Evolutionary conservation across 2,797 vertebrate genomes (phyloP).

Genomic region (Melopsittacus undulatus): DNA sequence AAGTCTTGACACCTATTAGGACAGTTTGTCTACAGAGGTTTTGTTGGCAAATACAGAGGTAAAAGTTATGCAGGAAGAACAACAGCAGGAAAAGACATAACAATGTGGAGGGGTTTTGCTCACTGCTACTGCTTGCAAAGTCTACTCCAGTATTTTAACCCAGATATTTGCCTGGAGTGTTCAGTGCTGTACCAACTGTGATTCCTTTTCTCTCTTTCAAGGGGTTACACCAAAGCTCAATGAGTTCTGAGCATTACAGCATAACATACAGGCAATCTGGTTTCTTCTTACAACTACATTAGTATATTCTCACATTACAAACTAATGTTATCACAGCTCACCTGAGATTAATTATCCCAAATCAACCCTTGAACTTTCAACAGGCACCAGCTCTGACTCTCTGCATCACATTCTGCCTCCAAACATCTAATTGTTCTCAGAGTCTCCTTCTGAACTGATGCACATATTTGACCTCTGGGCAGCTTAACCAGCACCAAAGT

Average conservation of each 20-base stretch:
- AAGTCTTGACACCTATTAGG: neutral
- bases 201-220: neutral
- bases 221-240: neutral
- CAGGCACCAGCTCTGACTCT: neutral
- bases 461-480: fast-evolving
- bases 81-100: neutral
- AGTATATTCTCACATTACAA: neutral
- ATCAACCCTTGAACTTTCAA: neutral
- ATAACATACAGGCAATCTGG: neutral
- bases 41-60: neutral
- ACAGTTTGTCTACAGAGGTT: neutral
- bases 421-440: fast-evolving
- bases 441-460: neutral
- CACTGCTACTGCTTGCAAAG: neutral
- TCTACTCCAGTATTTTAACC: neutral
- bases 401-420: neutral
- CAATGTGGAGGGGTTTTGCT: neutral
- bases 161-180: neutral
- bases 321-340: neutral
- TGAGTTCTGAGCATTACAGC: neutral
- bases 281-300: neutral
- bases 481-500: neutral
- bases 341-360: neutral
- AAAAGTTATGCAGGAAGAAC: neutral
- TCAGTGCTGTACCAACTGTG: neutral